Base-by-base conservation (phyloP, 2,113 vertebrate genomes). In the Anhinga anhinga region DNA sequence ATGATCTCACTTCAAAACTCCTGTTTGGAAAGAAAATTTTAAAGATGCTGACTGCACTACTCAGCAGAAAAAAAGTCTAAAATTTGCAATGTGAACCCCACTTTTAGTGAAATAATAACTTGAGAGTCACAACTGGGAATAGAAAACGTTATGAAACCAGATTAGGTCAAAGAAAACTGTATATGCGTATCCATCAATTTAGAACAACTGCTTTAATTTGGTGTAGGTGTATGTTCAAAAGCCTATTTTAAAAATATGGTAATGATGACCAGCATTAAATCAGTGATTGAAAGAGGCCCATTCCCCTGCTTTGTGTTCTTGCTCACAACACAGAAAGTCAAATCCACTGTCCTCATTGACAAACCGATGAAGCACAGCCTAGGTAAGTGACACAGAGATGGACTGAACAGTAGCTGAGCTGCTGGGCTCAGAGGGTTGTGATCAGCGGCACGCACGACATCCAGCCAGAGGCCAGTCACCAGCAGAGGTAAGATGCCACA, bases 371-470 rank as follows among this genome's bases (percentile, higher is more conserved):
- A 63, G 22, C 32, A 22, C 32, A 74, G 62, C 36, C 16, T 11
- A 50, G 36, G 12, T 18, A 16, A 14, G 32, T 7, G 23, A 52
- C 49, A 56, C 26, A 30, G 32, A 44, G 30, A 8, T 6, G 36
- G 49, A 56, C 29, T 30, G 34, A 63, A 74, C 74, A 26, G 5
- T 9, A 13, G 12, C 32, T 63, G 61, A 79, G 42, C 30, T 16
- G 34, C 45, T 61, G 40, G 18, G 22, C n/a, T 49, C 61, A 38
- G 34, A 80, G 53, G 15, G 47, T 9, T 34, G 34, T 27, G 36
- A 36, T 13, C 61, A 44, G 74, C 12, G 29, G 32, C 22, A 11
- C 2, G 27, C 22, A 13, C 1, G 2, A 44, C 0, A 0, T 11
- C 45, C 66, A 67, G 3, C 26, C 53, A 40, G 29, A 30, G 13